These are phyloP conservation scores for Auanema sp. DNA, from an alignment of 2,888 invertebrate species.

Conservation along the genomic window DNA sequence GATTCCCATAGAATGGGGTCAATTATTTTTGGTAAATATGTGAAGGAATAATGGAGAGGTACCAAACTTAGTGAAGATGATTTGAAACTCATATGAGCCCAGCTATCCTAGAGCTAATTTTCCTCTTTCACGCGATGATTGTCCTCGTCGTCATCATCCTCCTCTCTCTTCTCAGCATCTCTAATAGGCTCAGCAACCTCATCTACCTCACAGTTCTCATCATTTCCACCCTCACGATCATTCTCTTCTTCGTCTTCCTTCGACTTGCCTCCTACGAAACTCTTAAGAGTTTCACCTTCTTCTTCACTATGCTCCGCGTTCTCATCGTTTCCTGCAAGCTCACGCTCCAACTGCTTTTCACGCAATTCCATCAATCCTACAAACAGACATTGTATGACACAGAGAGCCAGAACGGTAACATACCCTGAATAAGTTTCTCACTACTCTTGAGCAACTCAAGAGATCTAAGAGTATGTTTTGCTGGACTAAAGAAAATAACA, in stretches of 20 bases:
- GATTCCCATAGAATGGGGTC: no score
- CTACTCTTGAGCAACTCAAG: slow-evolving; percentile 74
- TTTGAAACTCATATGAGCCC: no score
- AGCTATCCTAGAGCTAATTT: not conserved
- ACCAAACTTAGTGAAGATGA: no score
- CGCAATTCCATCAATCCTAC: slow-evolving; percentile 16
- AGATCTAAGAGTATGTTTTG: slow-evolving; percentile 75
- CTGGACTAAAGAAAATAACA: slow-evolving; percentile 83
- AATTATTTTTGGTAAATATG: no score
- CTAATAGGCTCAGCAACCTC: not conserved
- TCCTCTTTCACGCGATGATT: not conserved
- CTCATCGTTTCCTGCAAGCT: slow-evolving; percentile 10
- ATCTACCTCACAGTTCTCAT: no score
- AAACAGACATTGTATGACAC: slow-evolving; percentile 2
- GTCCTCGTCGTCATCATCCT: slow-evolving; percentile 7
- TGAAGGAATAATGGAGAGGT: no score
- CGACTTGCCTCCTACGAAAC: slow-evolving; percentile 8
- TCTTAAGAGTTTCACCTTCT: slow-evolving; percentile 15
- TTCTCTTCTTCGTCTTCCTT: no score
- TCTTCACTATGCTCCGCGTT: slow-evolving; percentile 1
- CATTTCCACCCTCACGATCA: no score
- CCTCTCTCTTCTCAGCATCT: slow-evolving; percentile 2
- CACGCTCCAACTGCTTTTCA: slow-evolving; percentile 16
- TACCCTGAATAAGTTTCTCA: slow-evolving; percentile 65
- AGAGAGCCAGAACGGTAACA: slow-evolving; percentile 12